Base-by-base conservation (phyloP, 2,113 vertebrate species). In the Epinephelus cyanopodus region DNA sequence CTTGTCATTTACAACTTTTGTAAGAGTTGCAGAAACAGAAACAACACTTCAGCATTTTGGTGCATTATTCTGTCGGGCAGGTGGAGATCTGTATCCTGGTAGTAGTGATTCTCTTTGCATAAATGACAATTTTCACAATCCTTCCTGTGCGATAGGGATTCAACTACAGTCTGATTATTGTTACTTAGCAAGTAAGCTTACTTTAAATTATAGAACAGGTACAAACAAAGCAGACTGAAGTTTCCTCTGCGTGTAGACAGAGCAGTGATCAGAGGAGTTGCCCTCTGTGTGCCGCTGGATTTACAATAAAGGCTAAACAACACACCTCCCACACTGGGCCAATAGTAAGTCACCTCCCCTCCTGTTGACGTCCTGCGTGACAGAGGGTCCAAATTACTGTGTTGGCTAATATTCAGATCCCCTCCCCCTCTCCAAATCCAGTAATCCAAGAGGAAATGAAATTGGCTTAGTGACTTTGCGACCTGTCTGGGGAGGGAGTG, bases 361-460 rank as follows among this genome's bases (percentile, higher is more conserved):
- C 13, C 60, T 9, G 33, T 60, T 65, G 60, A 29, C 45, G 45
- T 63, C 45, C 63, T 53, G 25, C 23, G 25, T 58, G 37, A 63
- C 57, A 62, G 15, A 72, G 3, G 21, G n/a, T 73, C 69, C 58
- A 70, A 64, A 75, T 70, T 37, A 47, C 42, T 18, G 19, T 37
- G 0, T 18, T 14, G 54, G 25, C 54, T 77, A 70, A 74, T 85
- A 74, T 74, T 69, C 54, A 42, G 58, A 63, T 76, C 12, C 50
- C 9, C 56, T 2, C 39, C 52, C 13, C 42, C 33, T 60, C 66
- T 50, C 65, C n/a, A 58, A 80, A 86, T 82, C 71, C 78, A 56
- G 64, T 84, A 90, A 92, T 89, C 84, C 87, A 77, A 57, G 73
- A 92, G 91, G 88, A 93, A 92, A 90, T 90, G 61, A 90, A 89